These are phyloP conservation scores for Nyctalus aviator DNA, from an alignment of 2,797 vertebrate species.

Conservation along the genomic window DNA sequence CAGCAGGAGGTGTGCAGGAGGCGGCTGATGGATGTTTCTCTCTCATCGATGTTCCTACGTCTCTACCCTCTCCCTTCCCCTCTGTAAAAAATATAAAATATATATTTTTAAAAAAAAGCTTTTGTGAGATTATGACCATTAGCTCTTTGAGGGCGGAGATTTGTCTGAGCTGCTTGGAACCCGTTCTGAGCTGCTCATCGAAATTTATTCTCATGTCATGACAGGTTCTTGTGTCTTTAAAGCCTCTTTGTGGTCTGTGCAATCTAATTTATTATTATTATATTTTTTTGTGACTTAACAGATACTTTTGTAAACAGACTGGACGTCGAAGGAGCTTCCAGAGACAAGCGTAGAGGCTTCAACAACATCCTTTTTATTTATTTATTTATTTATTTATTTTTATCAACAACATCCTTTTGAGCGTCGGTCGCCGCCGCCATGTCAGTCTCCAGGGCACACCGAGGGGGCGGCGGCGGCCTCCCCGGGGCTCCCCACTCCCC, in stretches of 20 bases:
- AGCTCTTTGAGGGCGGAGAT: no score
- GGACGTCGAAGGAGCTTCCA: conserved; percentile 16
- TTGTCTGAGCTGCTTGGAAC: no score
- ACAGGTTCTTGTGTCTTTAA: not conserved
- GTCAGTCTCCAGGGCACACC: conserved; percentile 72
- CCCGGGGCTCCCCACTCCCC: not conserved
- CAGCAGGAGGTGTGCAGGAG: no score
- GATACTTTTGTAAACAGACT: conserved; percentile 52
- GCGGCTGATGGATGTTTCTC: no score
- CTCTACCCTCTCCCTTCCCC: no score
- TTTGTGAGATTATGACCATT: no score
- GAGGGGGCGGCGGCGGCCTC: not conserved
- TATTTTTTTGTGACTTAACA: conserved; percentile 59
- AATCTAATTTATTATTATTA: not conserved
- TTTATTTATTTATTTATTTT: no score
- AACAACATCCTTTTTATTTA: not conserved
- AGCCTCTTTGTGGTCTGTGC: not conserved
- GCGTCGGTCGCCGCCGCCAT: conserved; percentile 75
- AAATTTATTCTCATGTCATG: no score
- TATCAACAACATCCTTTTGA: not conserved
- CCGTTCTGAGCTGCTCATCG: no score
- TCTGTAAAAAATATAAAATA: no score
- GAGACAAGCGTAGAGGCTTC: conserved; percentile 23
- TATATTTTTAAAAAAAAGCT: no score
- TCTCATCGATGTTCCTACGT: no score